Evolutionary conservation across 2,888 invertebrate genomes (phyloP), one percentile per base, ranked within the genome.

Genomic region (Tenthredo mesomela): DNA sequence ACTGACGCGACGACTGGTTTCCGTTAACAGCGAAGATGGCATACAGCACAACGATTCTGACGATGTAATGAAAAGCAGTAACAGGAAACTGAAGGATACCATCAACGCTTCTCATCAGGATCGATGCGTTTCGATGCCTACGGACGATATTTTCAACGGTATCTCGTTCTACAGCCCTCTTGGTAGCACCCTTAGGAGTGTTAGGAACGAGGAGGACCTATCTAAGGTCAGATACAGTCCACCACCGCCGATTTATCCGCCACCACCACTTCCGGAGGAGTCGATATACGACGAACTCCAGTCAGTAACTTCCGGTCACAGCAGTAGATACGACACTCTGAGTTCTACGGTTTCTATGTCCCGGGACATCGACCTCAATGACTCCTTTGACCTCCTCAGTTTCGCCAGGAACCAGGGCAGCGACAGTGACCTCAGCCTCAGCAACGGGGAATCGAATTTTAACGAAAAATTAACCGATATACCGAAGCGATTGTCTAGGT

Each of bases 141-240:
- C 92, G 29, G 94, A 95, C 89, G 94, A 95, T 7, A 94, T 92
- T 15, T 96, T 96, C 93, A 95, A 95, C 88, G 95, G 95, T 71
- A 95, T 96, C 86, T 95, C 95, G 86, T 96, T 96, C 89, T 95
- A 95, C 87, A 96, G 96, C 21, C 96, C 96, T 0, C 82, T 92
- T 37, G 89, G 88, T 61, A 88, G 87, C 7, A 91, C 91, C 87
- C 71, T 89, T 18, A 88, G 88, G 58, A 90, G 89, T 71, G 87
- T 89, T 75, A 90, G 87, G 86, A 91, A 91, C 82, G 91, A 92
- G 84, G 92, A 92, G 84, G 89, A 92, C 77, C 87, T 91, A 15
- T 88, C 91, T 85, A 89, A 89, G 12, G 84, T 82, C 50, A 87
- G 90, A 84, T 90, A 90, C 85, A 94, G 93, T 88, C 93, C 94